Evolutionary conservation across 2,888 invertebrate species (phyloP).

Genomic region (Thecocarcelia acutangulata): DNA sequence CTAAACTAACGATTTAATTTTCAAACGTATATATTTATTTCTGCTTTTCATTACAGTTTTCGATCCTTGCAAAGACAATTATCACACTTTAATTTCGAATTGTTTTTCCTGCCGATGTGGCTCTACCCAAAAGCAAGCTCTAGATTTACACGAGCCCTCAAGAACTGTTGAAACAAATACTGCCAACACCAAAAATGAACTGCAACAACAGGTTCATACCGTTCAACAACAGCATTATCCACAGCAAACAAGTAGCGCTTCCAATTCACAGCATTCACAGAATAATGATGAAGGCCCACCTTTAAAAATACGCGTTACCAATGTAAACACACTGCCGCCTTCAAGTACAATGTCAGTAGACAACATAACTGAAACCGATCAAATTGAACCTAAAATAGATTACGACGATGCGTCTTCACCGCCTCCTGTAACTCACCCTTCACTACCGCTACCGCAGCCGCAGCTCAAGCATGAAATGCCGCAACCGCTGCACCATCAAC

Average conservation of each 20-base stretch:
- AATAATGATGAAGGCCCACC: constrained; percentile 66
- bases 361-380: constrained; percentile 52
- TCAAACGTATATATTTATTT: too few relatives aligned
- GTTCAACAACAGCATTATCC: constrained; percentile 51
- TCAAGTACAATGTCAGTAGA: constrained; percentile 60
- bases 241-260: constrained; percentile 61
- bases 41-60: constrained; percentile 73
- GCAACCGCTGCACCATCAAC: constrained; percentile 42
- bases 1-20: too few relatives aligned
- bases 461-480: constrained; percentile 38
- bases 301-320: constrained; percentile 68
- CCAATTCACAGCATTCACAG: constrained; percentile 70
- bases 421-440: constrained; percentile 40
- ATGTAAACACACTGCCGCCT: constrained; percentile 68
- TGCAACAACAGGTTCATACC: constrained; percentile 48
- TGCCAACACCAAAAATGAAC: constrained; percentile 63
- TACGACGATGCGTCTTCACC: constrained; percentile 66
- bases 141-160: constrained; percentile 68
- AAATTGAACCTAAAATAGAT: constrained; percentile 71
- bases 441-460: constrained; percentile 41
- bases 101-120: constrained; percentile 71
- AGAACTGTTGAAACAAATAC: constrained; percentile 53
- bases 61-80: constrained; percentile 75
- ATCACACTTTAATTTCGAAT: constrained; percentile 72
- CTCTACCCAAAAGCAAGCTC: constrained; percentile 69